Evolutionary conservation across 2,113 vertebrate species (phyloP), one percentile per base, ranked within the genome.

Genomic region (Cyanoliseus patagonus): DNA sequence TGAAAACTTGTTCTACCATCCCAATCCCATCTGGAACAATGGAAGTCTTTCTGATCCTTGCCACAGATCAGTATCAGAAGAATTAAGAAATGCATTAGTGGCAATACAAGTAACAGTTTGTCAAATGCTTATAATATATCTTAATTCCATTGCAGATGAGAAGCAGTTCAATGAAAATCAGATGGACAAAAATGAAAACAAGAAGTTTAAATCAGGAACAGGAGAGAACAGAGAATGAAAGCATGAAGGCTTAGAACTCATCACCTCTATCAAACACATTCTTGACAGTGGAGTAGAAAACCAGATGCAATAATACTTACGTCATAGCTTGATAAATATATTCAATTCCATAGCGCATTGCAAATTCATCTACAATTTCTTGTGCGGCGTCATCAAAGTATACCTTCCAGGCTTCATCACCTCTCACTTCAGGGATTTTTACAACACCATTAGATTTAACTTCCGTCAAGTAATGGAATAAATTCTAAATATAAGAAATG

Each of bases 321-420:
- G 99, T 99, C 99, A 99, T 99, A 77, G 99, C 99, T 97, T 99
- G 99, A 97, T 99, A 99, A 98, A 99, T 99, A 91, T 99, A 99
- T 94, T 99, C 99, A 94, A 99, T 98, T 90, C 99, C 99, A 17
- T 99, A 99, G 92, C 99, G 99, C 98, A 99, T 99, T 86, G 99
- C 99, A 83, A 99, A 99, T 96, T 99, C 99, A 96, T 99, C 99
- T 44, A 99, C 99, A 74, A 99, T 99, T 98, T 99, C 99, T 92
- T 99, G 99, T 17, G 99, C 98, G 14, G 98, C 98, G 8, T 99
- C 99, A 79, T 99, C 99, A 93, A 98, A 99, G 97, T 99, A 99
- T 87, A 99, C 99, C 96, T 99, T 99, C 99, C 99, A 99, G 74
- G 99, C 99, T 86, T 99, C 99, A 19, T 99, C 99, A 6, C 99